Evolutionary conservation across 1,140 invertebrate genomes (phyloP).

Genomic region (Archivesica marissinica): DNA sequence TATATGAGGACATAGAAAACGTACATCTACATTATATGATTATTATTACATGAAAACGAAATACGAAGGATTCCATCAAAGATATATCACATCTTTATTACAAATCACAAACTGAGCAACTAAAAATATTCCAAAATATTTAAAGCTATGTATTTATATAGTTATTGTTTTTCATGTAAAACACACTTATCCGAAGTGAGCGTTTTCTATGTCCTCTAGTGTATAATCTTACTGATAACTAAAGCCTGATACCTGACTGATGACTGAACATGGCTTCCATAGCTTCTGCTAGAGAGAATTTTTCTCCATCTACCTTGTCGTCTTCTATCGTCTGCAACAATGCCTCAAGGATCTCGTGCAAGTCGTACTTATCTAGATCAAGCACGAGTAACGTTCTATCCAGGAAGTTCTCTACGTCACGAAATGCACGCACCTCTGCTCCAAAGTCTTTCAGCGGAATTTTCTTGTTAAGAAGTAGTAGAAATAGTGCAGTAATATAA

Average conservation of each 20-base stretch:
- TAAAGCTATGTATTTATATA: too few species aligned
- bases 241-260: slow-evolving; percentile 86
- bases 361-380: slow-evolving; percentile 86
- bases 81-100: too few species aligned
- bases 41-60: too few species aligned
- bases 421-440: slow-evolving; percentile 86
- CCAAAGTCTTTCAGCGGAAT: slow-evolving; percentile 88
- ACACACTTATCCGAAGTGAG: too few species aligned
- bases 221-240: too few species aligned
- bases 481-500: not conserved
- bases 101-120: too few species aligned
- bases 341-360: slow-evolving; percentile 86
- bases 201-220: too few species aligned
- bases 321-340: slow-evolving; percentile 83
- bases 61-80: too few species aligned
- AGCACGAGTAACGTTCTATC: slow-evolving; percentile 86
- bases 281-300: slow-evolving; percentile 81
- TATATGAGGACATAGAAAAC: too few species aligned
- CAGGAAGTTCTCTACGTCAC: slow-evolving; percentile 88
- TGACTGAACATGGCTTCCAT: slow-evolving; percentile 86
- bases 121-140: too few species aligned
- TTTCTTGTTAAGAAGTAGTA: slow-evolving; percentile 81
- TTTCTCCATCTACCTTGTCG: slow-evolving; percentile 81
- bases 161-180: too few species aligned
- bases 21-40: too few species aligned